Percentiles rank a stretch among this genome's conserved stretches.
Conservation (phyloP, 2,888 invertebrate genomes). For the Caenorhabditis drosophilae region DNA sequence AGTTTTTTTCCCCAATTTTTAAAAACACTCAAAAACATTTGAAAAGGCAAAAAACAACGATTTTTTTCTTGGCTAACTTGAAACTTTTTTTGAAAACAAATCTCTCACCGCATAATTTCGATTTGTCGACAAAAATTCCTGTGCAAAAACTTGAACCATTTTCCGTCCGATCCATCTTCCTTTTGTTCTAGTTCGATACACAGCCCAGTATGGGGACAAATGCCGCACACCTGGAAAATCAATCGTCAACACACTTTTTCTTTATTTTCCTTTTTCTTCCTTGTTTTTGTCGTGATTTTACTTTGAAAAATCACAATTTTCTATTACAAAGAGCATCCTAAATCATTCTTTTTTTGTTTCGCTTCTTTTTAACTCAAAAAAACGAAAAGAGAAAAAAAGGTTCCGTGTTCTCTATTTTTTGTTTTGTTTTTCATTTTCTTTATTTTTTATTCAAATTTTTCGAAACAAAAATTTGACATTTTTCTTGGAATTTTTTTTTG, state of each 20-base stretch:
- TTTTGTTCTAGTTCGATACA: slow-evolving; percentile 54
- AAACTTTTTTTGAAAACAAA: slow-evolving; percentile 1
- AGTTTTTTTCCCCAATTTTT: slow-evolving; percentile 5
- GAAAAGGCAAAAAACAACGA: neutral
- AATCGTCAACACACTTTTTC: slow-evolving; percentile 2
- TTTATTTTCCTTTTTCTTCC: neutral
- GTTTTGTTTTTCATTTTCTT: no score
- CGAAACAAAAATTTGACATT: no score
- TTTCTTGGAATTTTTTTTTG: no score
- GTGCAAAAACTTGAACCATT: slow-evolving; percentile 60
- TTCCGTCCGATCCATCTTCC: slow-evolving; percentile 62
- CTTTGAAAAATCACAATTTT: no score
- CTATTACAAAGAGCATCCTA: no score
- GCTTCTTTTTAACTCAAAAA: no score
- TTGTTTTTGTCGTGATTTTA: no score
- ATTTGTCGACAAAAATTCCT: slow-evolving; percentile 61
- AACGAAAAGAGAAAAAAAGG: no score
- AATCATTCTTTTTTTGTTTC: no score
- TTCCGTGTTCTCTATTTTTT: no score
- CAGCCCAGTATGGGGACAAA: slow-evolving; percentile 64
- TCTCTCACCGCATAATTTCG: slow-evolving; percentile 56
- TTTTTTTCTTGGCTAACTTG: neutral
- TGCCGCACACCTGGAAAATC: slow-evolving; percentile 56
- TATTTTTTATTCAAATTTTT: no score
- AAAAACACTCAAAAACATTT: neutral